Percentiles rank a stretch among this genome's conserved stretches.
These are phyloP conservation scores for Rhabdomys pumilio DNA, from an alignment of 2,797 vertebrate species.

Conservation along the genomic window DNA sequence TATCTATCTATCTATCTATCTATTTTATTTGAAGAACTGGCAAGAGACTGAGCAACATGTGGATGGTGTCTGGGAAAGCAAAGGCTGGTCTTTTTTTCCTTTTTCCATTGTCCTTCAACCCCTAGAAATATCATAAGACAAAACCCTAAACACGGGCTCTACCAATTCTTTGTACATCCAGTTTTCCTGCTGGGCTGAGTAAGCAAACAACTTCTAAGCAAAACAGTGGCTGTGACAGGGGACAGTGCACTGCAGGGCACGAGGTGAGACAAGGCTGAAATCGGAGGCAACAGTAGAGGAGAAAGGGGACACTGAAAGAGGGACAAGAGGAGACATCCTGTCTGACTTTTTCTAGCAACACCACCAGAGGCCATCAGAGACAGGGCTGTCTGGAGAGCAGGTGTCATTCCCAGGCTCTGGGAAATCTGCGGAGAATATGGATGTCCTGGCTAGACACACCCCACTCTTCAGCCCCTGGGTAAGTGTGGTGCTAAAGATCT, in stretches of 20 bases:
- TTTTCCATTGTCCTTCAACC: conserved; percentile 64
- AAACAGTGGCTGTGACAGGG: conserved; percentile 46
- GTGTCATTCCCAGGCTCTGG: background rate
- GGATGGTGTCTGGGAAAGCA: conserved; percentile 47
- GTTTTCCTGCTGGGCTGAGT: conserved; percentile 68
- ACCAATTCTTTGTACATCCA: conserved; percentile 71
- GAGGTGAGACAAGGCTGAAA: background rate
- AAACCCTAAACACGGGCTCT: conserved; percentile 21
- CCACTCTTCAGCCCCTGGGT: background rate
- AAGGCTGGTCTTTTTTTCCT: conserved; percentile 56
- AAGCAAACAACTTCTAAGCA: conserved; percentile 79
- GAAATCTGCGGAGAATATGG: background rate
- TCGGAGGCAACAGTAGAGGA: background rate
- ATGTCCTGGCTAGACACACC: background rate
- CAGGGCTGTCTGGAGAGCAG: background rate
- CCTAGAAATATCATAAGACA: conserved; percentile 63
- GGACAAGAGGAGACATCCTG: background rate
- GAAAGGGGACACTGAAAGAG: background rate
- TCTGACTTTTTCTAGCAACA: conserved; percentile 2
- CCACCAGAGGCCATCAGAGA: background rate
- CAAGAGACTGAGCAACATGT: background rate
- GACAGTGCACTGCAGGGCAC: background rate
- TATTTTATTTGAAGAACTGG: background rate
- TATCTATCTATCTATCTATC: too few species aligned
- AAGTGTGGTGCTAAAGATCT: background rate